Conservation (phyloP, 2,797 vertebrate genomes). For the Pelochelys cantorii region DNA sequence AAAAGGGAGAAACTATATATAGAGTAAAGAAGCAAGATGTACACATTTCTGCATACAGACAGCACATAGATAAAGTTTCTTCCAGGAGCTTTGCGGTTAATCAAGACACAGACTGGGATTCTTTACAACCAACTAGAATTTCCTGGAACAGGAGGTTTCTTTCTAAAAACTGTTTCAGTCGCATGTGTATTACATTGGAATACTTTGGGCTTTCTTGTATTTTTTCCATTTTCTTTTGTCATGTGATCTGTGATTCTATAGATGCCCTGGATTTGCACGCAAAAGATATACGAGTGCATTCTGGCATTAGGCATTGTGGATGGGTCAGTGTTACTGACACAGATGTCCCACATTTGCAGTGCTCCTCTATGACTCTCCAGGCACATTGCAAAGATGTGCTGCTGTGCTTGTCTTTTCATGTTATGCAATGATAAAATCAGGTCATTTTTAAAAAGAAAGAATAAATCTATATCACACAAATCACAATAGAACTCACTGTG, state of each 20-base stretch:
- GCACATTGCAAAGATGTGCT: constrained; percentile 32
- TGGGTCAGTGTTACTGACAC: constrained; percentile 47
- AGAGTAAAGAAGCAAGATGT: not conserved
- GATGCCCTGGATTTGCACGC: not conserved
- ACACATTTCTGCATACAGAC: constrained; percentile 28
- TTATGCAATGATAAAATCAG: constrained; percentile 65
- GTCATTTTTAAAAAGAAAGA: constrained; percentile 53
- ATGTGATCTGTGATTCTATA: not conserved
- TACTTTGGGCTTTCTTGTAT: not conserved
- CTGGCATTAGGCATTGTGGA: not conserved
- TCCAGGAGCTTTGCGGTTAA: constrained; percentile 29
- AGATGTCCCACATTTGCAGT: constrained; percentile 34
- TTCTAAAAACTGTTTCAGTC: constrained; percentile 42
- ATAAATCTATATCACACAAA: constrained; percentile 30
- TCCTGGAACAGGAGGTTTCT: constrained; percentile 10
- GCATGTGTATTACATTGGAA: not conserved
- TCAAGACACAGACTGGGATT: constrained; percentile 10
- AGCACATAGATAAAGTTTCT: constrained; percentile 56
- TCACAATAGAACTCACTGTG: constrained; percentile 21
- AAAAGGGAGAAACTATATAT: not conserved
- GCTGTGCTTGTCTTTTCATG: not conserved
- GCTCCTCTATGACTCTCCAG: constrained; percentile 13
- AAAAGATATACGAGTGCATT: rapidly evolving
- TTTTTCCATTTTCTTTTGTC: not conserved
- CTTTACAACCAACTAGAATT: constrained; percentile 39